phyloP scores from a whole-genome alignment of 2,888 invertebrate genomes.

The Pammene aurita region DNA sequence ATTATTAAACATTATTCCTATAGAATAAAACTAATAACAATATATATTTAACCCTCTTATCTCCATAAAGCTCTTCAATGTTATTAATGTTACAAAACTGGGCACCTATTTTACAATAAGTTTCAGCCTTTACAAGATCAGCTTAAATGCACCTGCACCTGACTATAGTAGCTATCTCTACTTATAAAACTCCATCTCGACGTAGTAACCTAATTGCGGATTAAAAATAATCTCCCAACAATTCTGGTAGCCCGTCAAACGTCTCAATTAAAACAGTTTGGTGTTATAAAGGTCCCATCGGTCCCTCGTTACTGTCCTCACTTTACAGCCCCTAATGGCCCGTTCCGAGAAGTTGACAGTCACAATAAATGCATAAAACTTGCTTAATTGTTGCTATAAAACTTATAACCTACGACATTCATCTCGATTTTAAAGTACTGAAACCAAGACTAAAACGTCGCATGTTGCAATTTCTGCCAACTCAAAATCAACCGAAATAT shows the following conservation, averaged over 20 bases:
- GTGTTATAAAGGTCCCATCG: constrained; percentile 67
- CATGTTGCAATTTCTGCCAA: not conserved
- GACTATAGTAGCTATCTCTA: not conserved
- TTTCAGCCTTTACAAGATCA: not conserved
- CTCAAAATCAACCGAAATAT: not conserved
- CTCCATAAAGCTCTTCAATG: too few relatives aligned
- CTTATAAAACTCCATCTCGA: not conserved
- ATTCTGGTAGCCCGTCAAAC: constrained; percentile 37
- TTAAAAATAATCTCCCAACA: constrained; percentile 15
- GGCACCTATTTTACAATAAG: too few relatives aligned
- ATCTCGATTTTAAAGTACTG: too few relatives aligned
- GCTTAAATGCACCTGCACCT: not conserved
- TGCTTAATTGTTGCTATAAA: constrained; percentile 73
- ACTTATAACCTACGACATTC: constrained; percentile 55
- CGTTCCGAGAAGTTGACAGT: constrained; percentile 79
- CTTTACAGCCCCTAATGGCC: constrained; percentile 78
- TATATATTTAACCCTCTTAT: too few relatives aligned
- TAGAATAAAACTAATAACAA: too few relatives aligned
- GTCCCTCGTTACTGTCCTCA: constrained; percentile 74
- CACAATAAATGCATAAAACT: constrained; percentile 76
- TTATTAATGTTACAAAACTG: too few relatives aligned
- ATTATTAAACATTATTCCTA: too few relatives aligned
- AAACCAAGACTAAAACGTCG: not conserved
- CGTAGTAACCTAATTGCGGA: constrained; percentile 3
- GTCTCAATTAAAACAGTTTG: constrained; percentile 46